Percentiles rank a stretch among this genome's conserved stretches.
Conservation (phyloP, 2,888 invertebrate genomes). For the Drosophila kambysellisi region DNA sequence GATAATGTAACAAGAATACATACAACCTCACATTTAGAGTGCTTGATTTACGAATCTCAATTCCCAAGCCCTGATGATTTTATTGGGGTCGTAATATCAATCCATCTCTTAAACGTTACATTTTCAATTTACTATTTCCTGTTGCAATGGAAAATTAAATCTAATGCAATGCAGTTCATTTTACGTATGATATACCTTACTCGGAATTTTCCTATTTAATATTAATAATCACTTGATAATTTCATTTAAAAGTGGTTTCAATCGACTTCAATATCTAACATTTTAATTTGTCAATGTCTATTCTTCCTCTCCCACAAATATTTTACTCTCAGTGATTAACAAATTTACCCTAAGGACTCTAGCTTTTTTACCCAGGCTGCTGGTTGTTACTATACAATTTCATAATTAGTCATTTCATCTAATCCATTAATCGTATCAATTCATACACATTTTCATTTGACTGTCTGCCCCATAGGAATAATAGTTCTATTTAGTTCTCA, state of each 20-base stretch:
- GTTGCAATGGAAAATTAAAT: background rate
- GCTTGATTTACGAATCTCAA: background rate
- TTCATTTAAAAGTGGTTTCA: too few species aligned
- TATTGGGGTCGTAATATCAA: background rate
- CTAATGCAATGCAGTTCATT: background rate
- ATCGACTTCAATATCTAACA: too few species aligned
- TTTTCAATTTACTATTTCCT: background rate
- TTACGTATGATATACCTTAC: background rate
- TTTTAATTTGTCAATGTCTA: too few species aligned
- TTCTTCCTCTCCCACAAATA: too few species aligned
- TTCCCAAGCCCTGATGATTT: background rate
- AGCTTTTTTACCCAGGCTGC: too few species aligned
- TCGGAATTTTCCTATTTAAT: background rate
- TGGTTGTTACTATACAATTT: constrained; percentile 1
- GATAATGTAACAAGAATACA: background rate
- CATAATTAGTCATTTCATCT: constrained; percentile 12
- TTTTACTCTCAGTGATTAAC: too few species aligned
- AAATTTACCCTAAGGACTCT: too few species aligned
- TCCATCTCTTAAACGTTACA: constrained; percentile 10
- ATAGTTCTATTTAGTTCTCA: constrained; percentile 26
- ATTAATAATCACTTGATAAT: background rate
- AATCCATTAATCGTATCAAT: constrained; percentile 15
- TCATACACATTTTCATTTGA: background rate
- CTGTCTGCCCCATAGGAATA: background rate
- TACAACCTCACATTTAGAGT: background rate